phyloP scores from a whole-genome alignment of 2,888 invertebrate genomes.

The Phortica magna region DNA sequence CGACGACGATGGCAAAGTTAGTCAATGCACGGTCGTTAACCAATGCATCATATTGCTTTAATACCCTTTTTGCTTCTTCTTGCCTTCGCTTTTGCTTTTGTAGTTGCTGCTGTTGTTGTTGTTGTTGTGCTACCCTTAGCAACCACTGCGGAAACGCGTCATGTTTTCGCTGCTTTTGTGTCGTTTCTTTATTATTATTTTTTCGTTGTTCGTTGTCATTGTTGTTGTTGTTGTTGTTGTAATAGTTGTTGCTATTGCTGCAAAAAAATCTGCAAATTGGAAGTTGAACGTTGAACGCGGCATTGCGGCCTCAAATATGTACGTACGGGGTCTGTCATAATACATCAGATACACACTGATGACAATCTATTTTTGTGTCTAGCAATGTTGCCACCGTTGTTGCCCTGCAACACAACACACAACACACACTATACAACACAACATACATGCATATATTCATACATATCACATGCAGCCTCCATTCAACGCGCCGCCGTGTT shows the following conservation, averaged over 20 bases:
- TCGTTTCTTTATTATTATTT: too few relatives aligned
- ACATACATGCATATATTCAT: background rate
- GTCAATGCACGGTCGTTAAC: too few relatives aligned
- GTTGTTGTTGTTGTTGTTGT: background rate
- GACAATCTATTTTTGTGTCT: background rate
- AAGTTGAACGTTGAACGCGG: conserved; percentile 73
- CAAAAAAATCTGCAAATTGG: conserved; percentile 61
- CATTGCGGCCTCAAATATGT: conserved; percentile 1
- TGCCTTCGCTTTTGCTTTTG: too few relatives aligned
- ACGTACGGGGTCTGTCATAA: conserved; percentile 56
- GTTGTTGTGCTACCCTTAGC: too few relatives aligned
- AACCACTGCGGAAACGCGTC: too few relatives aligned
- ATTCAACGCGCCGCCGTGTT: background rate
- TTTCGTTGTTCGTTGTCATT: too few relatives aligned
- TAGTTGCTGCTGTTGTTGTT: too few relatives aligned
- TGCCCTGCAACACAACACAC: conserved; percentile 71
- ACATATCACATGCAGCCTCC: background rate
- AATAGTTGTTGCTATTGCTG: conserved; percentile 13
- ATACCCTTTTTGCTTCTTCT: too few relatives aligned
- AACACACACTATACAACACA: conserved; percentile 35
- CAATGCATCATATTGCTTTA: too few relatives aligned
- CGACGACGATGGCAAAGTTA: too few relatives aligned
- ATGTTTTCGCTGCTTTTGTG: too few relatives aligned
- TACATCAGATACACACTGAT: conserved; percentile 60
- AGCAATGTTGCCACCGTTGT: conserved; percentile 15